Base-by-base conservation (phyloP, 1,140 invertebrate genomes). In the Saccostrea glomerata region DNA sequence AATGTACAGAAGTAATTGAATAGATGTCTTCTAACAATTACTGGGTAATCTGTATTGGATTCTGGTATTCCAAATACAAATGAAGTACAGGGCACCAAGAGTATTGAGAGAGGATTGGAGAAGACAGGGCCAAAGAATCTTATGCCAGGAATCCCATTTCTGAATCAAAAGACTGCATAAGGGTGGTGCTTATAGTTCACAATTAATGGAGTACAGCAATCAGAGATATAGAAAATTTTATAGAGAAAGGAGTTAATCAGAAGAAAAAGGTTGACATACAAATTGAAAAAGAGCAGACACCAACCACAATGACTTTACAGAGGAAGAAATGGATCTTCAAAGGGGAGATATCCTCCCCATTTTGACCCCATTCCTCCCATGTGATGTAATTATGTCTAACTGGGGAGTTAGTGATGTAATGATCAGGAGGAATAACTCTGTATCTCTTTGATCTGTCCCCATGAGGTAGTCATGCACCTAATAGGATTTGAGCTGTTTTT, bases 381-480 rank as follows among this genome's bases (percentile, higher is more conserved):
- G 70, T 77, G 70, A 77, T 77, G 30, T 77, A 77, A 77, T 77
- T 77, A 77, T 77, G 70, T 77, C 23, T 36, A 25, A 77, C 70
- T 77, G 23, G 70, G 23, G 70, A 36, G 70, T 30, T 36, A 13
- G 25, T 77, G 70, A 77, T 77, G 70, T 77, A 77, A 77, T 36
- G 13, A 77, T 25, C 25, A 77, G 70, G 70, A 77, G 70, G 70
- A 77, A 25, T 77, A 77, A 77, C 70, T 77, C 70, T 17, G 7
- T 30, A 2, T 25, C 25, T 77, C 70, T 77, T 77, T 77, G 70
- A 77, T 77, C 70, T 77, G 70, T 77, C 70, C 70, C 70, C 30
- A 30, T 77, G 70, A 77, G 25, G 70, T 30, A 30, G 70, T 77
- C 70, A 77, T 77, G 70, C 70, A 77, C 70, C 25, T 77, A 77